Evolutionary conservation across 2,888 invertebrate genomes (phyloP), one percentile per base, ranked within the genome.

Genomic region (Pimpla rufipes): DNA sequence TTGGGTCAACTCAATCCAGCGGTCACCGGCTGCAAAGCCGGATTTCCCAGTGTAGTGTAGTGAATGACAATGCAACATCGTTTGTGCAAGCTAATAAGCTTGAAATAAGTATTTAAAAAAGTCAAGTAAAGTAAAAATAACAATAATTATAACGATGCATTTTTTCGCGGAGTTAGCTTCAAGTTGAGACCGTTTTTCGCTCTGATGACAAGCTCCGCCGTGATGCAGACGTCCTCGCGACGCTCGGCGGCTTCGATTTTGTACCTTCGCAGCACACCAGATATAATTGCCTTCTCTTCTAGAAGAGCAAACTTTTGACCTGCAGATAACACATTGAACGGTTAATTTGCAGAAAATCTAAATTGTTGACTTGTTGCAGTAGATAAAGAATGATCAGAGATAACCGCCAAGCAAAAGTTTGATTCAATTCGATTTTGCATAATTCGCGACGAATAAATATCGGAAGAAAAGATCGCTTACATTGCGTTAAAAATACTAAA

Each of bases 181-280:
- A 95, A 93, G 73, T 92, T 90, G 8, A 96, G 91, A 7, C 95
- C 96, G 86, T 95, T 92, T 88, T 94, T 95, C 13, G 95, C 95
- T 81, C 95, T 91, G 52, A 95, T 91, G 73, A 96, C 95, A 13
- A 96, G 91, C 89, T 95, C 95, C n/a, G 94, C 95, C 5, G 95
- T 88, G 13, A 95, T 93, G 0, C 94, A 93, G 52, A 96, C 90
- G 75, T 95, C 95, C 86, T 95, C 95, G 21, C 94, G 93, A 57
- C 94, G 93, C 88, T 95, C 95, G 5, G 94, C 91, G 0, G 95
- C 93, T 89, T 94, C 94, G 21, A 96, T 93, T 85, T 93, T 93
- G 88, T 94, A 96, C 84, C 94, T 94, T 52, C 95, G 93, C 78
- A 96, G 90, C 4, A 96, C 93, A 8, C 94, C 93, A 0, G 95